Percentiles rank a stretch among this genome's conserved stretches.
Conservation (phyloP, 1,140 invertebrate species). For the Drosophila elegans region DNA sequence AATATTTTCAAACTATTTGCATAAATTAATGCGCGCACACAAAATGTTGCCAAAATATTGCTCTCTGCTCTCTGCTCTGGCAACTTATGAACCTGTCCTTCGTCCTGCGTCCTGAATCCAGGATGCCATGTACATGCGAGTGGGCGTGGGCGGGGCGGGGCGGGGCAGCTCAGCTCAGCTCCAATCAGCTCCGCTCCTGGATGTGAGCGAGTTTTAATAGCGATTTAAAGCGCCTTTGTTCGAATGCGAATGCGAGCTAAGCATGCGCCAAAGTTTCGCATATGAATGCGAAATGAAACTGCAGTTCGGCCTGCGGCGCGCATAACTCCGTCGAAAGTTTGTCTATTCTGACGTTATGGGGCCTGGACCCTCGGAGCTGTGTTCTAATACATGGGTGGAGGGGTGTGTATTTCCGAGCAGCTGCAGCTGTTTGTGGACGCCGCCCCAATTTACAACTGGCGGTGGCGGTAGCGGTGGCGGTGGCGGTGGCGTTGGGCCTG, state of each 20-base stretch:
- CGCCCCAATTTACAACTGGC: constrained; percentile 2
- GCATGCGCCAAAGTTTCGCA: constrained; percentile 58
- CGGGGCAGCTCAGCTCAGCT: constrained; percentile 43
- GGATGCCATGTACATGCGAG: not conserved
- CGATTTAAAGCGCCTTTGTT: constrained; percentile 72
- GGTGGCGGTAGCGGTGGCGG: not conserved
- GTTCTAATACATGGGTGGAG: not conserved
- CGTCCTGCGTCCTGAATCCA: constrained; percentile 1
- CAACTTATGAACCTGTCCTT: constrained; percentile 11
- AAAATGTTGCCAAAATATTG: constrained; percentile 78
- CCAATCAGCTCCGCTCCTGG: constrained; percentile 4
- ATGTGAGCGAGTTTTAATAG: constrained; percentile 65
- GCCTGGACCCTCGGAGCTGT: constrained; percentile 10
- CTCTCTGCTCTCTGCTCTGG: constrained; percentile 14
- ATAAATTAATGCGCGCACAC: constrained; percentile 79
- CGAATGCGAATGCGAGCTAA: constrained; percentile 55
- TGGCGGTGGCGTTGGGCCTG: too few relatives aligned
- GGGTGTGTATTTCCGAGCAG: constrained; percentile 1
- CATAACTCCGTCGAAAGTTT: constrained; percentile 53
- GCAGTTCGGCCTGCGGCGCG: constrained; percentile 48
- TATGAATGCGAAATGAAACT: constrained; percentile 72
- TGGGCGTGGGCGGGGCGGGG: constrained; percentile 19
- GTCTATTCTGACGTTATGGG: constrained; percentile 28
- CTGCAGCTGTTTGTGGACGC: not conserved
- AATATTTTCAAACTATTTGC: constrained; percentile 83